Evolutionary conservation across 1,140 invertebrate genomes (phyloP).

Genomic region (Philopotamus ludificatus): DNA sequence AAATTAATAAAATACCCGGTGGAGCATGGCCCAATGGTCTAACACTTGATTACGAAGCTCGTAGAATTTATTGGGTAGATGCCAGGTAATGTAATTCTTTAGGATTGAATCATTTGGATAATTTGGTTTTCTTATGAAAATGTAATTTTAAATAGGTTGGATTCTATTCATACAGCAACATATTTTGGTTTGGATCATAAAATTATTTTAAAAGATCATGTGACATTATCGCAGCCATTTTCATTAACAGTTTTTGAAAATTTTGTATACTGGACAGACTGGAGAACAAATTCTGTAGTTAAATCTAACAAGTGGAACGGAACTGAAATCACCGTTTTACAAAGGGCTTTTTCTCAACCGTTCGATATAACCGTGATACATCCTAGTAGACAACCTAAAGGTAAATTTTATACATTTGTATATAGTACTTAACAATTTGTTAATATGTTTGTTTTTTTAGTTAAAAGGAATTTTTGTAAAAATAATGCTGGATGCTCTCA

Average conservation of each 20-base stretch:
- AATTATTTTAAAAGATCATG: conserved; percentile 65
- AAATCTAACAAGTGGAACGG: conserved; percentile 73
- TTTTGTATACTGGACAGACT: conserved; percentile 93
- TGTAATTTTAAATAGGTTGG: conserved; percentile 58
- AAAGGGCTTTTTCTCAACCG: conserved; percentile 69
- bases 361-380: conserved; percentile 82
- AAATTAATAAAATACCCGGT: conserved; percentile 65
- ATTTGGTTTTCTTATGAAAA: background rate
- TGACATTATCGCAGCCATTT: conserved; percentile 83
- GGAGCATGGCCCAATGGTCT: conserved; percentile 89
- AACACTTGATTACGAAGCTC: conserved; percentile 75
- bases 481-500: conserved; percentile 79
- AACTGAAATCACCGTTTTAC: conserved; percentile 61
- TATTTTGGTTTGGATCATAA: conserved; percentile 77
- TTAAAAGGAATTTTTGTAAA: conserved; percentile 64
- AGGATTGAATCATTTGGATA: background rate
- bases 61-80: conserved; percentile 83
- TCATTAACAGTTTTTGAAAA: conserved; percentile 80
- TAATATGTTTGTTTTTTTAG: background rate
- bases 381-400: conserved; percentile 67
- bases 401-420: conserved; percentile 39
- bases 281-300: conserved; percentile 71
- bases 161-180: conserved; percentile 78
- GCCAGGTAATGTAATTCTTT: conserved; percentile 62
- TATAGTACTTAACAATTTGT: background rate